Evolutionary conservation across 2,797 vertebrate species (phyloP).

Genomic region (Labeo calbasu): DNA sequence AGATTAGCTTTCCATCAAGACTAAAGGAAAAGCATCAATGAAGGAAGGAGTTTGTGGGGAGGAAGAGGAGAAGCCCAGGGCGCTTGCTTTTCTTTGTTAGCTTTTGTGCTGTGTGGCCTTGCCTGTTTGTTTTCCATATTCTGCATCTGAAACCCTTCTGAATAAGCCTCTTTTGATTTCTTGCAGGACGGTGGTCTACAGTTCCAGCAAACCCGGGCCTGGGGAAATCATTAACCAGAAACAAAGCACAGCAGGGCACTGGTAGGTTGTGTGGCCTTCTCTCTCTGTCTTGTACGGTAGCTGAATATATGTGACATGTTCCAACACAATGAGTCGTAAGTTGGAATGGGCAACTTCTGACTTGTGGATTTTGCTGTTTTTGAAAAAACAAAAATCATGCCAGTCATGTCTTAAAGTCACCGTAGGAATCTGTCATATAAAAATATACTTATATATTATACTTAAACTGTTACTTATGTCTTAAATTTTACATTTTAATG

Average conservation of each 20-base stretch:
- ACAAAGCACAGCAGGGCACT: conserved; percentile 63
- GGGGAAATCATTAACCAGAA: conserved; percentile 71
- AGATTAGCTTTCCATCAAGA: conserved; percentile 22
- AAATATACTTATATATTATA: not conserved
- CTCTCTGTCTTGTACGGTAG: conserved; percentile 8
- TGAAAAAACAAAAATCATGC: not conserved
- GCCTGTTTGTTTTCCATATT: conserved; percentile 71
- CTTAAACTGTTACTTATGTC: not conserved
- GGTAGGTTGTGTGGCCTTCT: conserved; percentile 68
- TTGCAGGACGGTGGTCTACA: conserved; percentile 68
- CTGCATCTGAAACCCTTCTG: conserved; percentile 29
- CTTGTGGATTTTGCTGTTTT: not conserved
- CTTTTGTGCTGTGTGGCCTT: conserved; percentile 59
- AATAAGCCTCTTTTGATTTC: conserved; percentile 69
- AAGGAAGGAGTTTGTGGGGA: conserved; percentile 13
- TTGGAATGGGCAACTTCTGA: not conserved
- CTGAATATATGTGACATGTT: not conserved
- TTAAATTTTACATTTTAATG: too few species aligned
- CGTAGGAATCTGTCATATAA: too few species aligned
- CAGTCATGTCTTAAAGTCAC: too few species aligned
- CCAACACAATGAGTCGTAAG: not conserved
- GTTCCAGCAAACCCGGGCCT: conserved; percentile 61
- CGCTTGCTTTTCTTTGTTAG: conserved; percentile 41
- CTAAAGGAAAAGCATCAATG: not conserved
- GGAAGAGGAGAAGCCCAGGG: conserved; percentile 6